Base-by-base conservation (phyloP, 1,140 invertebrate genomes). In the Lycorma delicatula region DNA sequence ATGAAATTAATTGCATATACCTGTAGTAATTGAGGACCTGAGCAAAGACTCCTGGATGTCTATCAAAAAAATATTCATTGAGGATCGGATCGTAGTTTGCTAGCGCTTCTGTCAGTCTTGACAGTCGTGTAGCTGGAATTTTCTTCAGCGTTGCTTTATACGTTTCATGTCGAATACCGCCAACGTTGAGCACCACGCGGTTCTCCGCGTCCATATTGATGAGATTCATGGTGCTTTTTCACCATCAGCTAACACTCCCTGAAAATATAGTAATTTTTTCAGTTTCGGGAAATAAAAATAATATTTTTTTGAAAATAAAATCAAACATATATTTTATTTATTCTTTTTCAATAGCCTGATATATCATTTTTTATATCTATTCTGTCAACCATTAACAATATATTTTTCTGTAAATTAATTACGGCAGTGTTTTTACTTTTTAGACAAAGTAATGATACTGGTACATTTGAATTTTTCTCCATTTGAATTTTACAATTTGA, bases 61-160 rank as follows among this genome's bases (percentile, higher is more conserved):
- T 75, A 75, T 98, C 95, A 75, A 98, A 98, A 82, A 98, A 98
- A 79, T 97, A 98, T 75, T 98, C 95, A 75, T 97, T 97, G 61
- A 97, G 79, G 65, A 96, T 86, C 12, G 92, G 91, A 77, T 97
- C 93, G 74, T 97, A 97, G 74, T 97, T 97, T 64, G 87, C 91
- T 59, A 95, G 75, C 20, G 86, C 86, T 72, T 94, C 91, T 6
- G 92, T 95, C 41, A 96, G 78, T 49, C 90, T 75, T 20, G 91
- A 94, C 51, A 95, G 76, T 58, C 93, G 74, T 2, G 93, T 96
- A 31, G 92, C 93, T 31, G 93, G 93, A 67, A 97, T 95, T 75
- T 97, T 96, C 74, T 94, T 95, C 63, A 96, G 73, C 25, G 85
- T 89, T 38, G 86, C 86, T 74, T 93, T 95, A 75, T 96, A 97